A percentile compares a stretch with the other conserved stretches of the same genome.
Conservation (phyloP, 1,140 invertebrate species). For the Lasioglossum albipes region DNA sequence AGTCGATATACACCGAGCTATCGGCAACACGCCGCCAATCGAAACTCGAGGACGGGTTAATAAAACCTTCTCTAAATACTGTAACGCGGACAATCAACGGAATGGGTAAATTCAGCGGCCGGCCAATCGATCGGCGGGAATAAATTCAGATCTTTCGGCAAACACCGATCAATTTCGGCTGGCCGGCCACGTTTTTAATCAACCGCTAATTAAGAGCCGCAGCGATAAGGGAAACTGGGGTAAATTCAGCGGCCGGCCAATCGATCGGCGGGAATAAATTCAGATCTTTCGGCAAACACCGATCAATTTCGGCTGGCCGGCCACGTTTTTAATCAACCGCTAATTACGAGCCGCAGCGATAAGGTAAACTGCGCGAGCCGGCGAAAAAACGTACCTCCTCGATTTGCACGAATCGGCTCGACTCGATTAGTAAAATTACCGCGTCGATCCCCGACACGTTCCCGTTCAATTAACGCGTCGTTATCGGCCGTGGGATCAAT, state of each 20-base stretch:
- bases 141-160: background rate
- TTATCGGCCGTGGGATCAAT: constrained; percentile 21
- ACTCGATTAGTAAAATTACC: constrained; percentile 21
- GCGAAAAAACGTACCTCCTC: background rate
- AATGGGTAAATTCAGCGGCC: background rate
- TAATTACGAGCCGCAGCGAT: background rate
- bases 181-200: constrained; percentile 2
- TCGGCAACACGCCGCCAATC: background rate
- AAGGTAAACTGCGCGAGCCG: background rate
- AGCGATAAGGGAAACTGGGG: background rate
- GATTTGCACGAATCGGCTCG: background rate
- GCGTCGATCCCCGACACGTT: background rate
- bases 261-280: background rate
- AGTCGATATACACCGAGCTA: background rate
- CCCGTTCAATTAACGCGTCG: constrained; percentile 24
- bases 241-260: background rate
- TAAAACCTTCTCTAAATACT: background rate
- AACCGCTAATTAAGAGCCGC: background rate
- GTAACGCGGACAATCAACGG: background rate
- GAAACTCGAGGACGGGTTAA: background rate
- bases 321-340: background rate
- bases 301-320: constrained; percentile 1
- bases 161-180: constrained; percentile 2
- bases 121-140: background rate
- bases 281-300: background rate